Base-by-base conservation (phyloP, 2,888 invertebrate species). In the Pardosa pseudoannulata region DNA sequence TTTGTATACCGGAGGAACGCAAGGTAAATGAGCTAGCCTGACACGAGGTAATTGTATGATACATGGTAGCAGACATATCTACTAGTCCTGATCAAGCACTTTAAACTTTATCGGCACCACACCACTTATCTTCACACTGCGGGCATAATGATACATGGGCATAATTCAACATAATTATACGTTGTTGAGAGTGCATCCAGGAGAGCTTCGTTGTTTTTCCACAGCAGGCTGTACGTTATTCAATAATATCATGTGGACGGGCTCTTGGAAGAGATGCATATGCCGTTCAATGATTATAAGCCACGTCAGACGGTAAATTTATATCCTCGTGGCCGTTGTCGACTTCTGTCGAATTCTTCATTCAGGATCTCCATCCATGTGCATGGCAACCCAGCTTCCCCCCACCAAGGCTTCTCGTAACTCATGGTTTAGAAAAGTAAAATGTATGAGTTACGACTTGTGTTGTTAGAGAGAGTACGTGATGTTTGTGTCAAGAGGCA, bases 401-500 rank as follows among this genome's bases (percentile, higher is more conserved):
- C n/a, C n/a, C 36, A n/a, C 36, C 36, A 11, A 70, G n/a, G n/a
- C n/a, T n/a, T n/a, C n/a, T n/a, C n/a, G n/a, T 32, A 27, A 70
- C 27, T 19, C 70, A 32, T 56, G 5, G 5, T 23, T 46, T 23
- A 19, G 3, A 2, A 23, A 23, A 56, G 19, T 23, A 23, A 56
- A 56, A 56, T 19, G 6, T 36, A 56, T 56, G 56, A 56, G 23
- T 56, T 56, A 23, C 23, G 23, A 23, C 23, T 56, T 23, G 23
- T 3, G n/a, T 23, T 65, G 23, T 41, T 28, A 46, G n/a, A 46
- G n/a, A 46, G 46, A n/a, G 9, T 82, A 83, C 83, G 83, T 83
- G 83, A 83, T 23, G 72, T 50, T 78, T 67, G 36, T 83, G 73
- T 73, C 83, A 83, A 83, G 67, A 67, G 27, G 78, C 28, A 67